A percentile compares a stretch with the other conserved stretches of the same genome.
Conservation (phyloP, 2,888 invertebrate genomes). For the Polyploca ridens region DNA sequence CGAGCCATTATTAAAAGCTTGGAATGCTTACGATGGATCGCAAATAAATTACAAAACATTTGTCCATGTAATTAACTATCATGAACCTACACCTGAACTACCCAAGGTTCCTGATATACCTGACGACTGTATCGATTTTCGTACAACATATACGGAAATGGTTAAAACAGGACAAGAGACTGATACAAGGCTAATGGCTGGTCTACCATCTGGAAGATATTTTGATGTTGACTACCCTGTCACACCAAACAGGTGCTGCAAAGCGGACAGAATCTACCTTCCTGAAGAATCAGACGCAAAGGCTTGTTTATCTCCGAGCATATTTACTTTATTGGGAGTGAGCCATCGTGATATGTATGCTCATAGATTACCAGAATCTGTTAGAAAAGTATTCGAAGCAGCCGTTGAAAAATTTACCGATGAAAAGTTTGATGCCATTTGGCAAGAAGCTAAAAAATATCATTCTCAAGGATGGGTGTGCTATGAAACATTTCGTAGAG, state of each 20-base stretch:
- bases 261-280: conserved; percentile 39
- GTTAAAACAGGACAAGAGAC: conserved; percentile 36
- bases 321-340: conserved; percentile 38
- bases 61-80: conserved; percentile 60
- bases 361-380: conserved; percentile 33
- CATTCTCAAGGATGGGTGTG: conserved; percentile 72
- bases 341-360: conserved; percentile 54
- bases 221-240: conserved; percentile 46
- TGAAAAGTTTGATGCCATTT: conserved; percentile 64
- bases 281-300: conserved; percentile 50
- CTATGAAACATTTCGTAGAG: conserved; percentile 69
- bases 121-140: conserved; percentile 40
- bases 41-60: conserved; percentile 68
- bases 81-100: conserved; percentile 46
- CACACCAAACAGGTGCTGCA: conserved; percentile 42
- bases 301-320: conserved; percentile 44
- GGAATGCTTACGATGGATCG: conserved; percentile 59
- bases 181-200: conserved; percentile 37
- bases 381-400: conserved; percentile 68
- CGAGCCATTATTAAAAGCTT: conserved; percentile 61
- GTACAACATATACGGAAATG: conserved; percentile 57
- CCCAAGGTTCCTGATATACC: conserved; percentile 54
- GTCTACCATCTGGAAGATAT: conserved; percentile 53
- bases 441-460: conserved; percentile 64
- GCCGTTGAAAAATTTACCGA: conserved; percentile 66